Evolutionary conservation across 2,888 invertebrate species (phyloP), one percentile per base, ranked within the genome.

Genomic region (Campoplex capitator): DNA sequence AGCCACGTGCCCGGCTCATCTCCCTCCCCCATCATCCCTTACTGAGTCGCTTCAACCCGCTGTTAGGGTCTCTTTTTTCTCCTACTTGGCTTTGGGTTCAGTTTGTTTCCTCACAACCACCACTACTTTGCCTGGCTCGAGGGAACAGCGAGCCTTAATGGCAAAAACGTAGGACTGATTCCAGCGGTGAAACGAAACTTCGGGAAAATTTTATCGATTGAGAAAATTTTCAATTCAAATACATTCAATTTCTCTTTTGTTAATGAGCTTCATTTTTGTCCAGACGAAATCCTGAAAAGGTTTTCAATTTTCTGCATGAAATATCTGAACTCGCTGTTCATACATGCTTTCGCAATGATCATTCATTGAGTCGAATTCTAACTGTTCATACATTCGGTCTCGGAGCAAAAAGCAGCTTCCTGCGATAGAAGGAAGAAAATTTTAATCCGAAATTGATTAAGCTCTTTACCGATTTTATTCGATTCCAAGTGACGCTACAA

Each of bases 1-100:
- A 88, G 93, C 92, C 94, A 93, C 93, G 93, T 94, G 93, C 90
- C 92, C 74, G 87, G 45, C 83, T 90, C 88, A 90, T 89, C 90
- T 88, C 88, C 84, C 90, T 88, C 90, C 88, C 86, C 86, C 32
- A 16, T 90, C 81, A 71, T 70, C 77, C 67, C 77, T 80, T 79
- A 75, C 77, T 51, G 78, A 83, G 68, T 87, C 81, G 83, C 74
- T 76, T 77, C 78, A 42, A 54, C 58, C 86, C 85, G 77, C 62
- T 77, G n/a, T 42, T 28, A 45, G 76, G 65, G 76, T 48, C 87
- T 78, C 67, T 75, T 78, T 48, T 68, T 58, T 67, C 77, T 75
- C 7, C 16, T 62, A 62, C 62, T 62, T 65, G 68, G 68, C 83
- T 87, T 70, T 75, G 67, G 83, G 51, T 88, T 84, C 86, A 68